Percentiles rank a stretch among this genome's conserved stretches.
Evolutionary conservation across 2,113 vertebrate genomes (phyloP).

Genomic region (Saccopteryx leptura): DNA sequence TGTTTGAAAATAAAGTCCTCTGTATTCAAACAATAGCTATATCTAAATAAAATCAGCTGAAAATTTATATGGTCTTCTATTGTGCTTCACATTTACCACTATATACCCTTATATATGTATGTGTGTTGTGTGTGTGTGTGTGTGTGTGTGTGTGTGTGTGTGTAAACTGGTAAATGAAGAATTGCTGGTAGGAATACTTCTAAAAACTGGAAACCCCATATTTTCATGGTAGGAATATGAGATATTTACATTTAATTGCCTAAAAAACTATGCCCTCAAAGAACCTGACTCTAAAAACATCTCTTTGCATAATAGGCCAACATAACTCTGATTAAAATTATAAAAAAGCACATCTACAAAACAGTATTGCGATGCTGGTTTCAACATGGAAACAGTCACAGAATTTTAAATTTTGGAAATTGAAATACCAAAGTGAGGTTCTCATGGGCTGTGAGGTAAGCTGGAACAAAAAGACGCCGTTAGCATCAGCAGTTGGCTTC

Average conservation of each 20-base stretch:
- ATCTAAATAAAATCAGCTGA: neutral
- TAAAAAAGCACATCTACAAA: neutral
- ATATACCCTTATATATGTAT: no score
- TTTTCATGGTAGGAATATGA: neutral
- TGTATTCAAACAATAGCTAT: neutral
- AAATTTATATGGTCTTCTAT: neutral
- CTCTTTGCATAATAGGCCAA: neutral
- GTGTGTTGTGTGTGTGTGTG: no score
- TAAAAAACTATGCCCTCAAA: neutral
- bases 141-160: no score
- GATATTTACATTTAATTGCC: neutral
- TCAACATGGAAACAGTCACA: neutral
- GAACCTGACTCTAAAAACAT: neutral
- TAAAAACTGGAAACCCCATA: constrained; percentile 38
- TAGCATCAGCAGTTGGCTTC: neutral
- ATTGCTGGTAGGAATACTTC: constrained; percentile 24
- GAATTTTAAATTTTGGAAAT: constrained; percentile 38
- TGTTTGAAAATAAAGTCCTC: neutral
- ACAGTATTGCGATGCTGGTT: neutral
- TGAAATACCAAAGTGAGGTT: neutral
- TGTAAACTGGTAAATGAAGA: neutral
- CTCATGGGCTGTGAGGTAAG: neutral
- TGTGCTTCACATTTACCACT: no score
- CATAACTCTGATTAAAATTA: neutral
- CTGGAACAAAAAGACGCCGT: neutral